Conservation (phyloP, 2,113 vertebrate genomes). For the Gorsachius goisagi region DNA sequence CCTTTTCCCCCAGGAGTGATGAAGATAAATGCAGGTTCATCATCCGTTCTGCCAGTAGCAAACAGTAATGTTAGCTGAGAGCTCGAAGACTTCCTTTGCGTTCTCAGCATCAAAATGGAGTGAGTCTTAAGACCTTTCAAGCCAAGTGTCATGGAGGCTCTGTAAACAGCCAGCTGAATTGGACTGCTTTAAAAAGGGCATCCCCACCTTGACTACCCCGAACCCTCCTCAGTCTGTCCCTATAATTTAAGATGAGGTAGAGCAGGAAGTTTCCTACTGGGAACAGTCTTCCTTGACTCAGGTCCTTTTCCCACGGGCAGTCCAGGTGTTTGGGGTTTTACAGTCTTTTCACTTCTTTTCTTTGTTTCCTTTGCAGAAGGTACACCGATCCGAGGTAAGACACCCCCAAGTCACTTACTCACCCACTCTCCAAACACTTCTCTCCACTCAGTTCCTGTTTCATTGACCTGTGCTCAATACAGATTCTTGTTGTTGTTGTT, state of each 20-base stretch:
- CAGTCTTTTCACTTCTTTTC: conserved; percentile 70
- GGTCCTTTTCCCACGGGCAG: conserved; percentile 61
- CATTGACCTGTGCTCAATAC: conserved; percentile 40
- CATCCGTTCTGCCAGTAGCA: background rate
- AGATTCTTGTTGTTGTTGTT: background rate
- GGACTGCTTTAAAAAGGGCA: background rate
- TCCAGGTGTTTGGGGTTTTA: conserved; percentile 58
- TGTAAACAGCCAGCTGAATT: background rate
- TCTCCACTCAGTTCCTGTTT: conserved; percentile 54
- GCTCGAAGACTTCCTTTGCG: background rate
- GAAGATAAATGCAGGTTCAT: background rate
- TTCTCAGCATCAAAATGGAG: background rate
- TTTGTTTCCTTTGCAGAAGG: conserved; percentile 91
- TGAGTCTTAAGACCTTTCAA: background rate
- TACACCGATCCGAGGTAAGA: conserved; percentile 99
- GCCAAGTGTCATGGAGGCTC: background rate
- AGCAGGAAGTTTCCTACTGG: conserved; percentile 12
- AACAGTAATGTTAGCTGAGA: background rate
- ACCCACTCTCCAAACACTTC: conserved; percentile 42
- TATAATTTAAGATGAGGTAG: background rate
- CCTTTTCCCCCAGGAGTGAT: background rate
- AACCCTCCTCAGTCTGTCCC: background rate
- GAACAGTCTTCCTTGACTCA: conserved; percentile 49
- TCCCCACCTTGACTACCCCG: background rate
- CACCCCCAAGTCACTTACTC: conserved; percentile 40